Base-by-base conservation (phyloP, 2,888 invertebrate species). In the Callyntrura guangdongensis region DNA sequence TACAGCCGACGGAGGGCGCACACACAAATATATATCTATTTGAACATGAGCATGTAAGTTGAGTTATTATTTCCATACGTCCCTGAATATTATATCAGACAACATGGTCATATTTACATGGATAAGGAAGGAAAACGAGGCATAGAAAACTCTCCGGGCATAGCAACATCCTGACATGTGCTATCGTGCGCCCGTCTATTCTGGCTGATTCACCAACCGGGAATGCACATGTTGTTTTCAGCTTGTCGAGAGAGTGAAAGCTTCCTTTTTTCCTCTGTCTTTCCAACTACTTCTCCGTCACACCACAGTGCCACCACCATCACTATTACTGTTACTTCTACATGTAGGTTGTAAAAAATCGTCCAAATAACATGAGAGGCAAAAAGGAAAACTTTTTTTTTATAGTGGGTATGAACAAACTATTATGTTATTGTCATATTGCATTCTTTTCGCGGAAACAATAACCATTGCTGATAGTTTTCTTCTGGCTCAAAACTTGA, bases 401-500 rank as follows among this genome's bases (percentile, higher is more conserved):
- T 47, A 49, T 74, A 49, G 5, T 61, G 27, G 49, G 22, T 49
- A 72, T 11, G 49, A 74, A 17, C 74, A 74, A 74, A 49, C 74
- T 74, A 74, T 74, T 74, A 74, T 74, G 59, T 36, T 79, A 79
- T 79, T 79, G 79, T 27, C 79, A 79, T 79, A 59, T 83, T 64
- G 84, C 84, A 69, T 84, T 53, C 27, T 47, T 49, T 79, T 17
- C 77, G 56, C 61, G 36, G 45, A 59, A 77, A 86, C 74, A 86
- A 86, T 86, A 77, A 53, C 61, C 59, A 36, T 27, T 59, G 36
- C 36, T 79, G 79, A 79, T 59, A 84, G 47, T 79, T 79, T 79
- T 89, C 81, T 83, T 36, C 74, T 79, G 59, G 85, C 69, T 84
- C 85, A 85, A 56, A 86, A 89, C 27, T 85, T 89, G 85, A 79